Evolutionary conservation across 1,140 invertebrate genomes (phyloP).

Genomic region (Drosophila navojoa): DNA sequence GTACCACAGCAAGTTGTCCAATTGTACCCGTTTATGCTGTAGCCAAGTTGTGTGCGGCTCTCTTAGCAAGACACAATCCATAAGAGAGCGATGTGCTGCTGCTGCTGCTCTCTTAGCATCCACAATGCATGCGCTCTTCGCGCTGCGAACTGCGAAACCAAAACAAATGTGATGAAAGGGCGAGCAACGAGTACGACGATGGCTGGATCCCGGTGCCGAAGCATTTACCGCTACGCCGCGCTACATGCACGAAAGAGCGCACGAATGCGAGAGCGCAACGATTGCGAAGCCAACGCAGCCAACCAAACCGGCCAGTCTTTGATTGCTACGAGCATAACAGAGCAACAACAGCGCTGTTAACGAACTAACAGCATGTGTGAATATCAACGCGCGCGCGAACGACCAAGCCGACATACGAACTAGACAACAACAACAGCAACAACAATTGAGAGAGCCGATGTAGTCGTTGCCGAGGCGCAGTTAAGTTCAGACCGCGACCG

Average conservation of each 20-base stretch:
- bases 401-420: neutral
- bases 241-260: slow-evolving; percentile 33
- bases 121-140: slow-evolving; percentile 27
- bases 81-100: neutral
- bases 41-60: slow-evolving; percentile 11
- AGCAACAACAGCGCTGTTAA: slow-evolving; percentile 41
- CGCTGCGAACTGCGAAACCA: slow-evolving; percentile 68
- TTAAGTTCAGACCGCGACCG: slow-evolving; percentile 56
- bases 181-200: slow-evolving; percentile 1
- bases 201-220: slow-evolving; percentile 31
- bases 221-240: slow-evolving; percentile 64
- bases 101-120: slow-evolving; percentile 60
- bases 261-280: slow-evolving; percentile 26
- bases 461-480: slow-evolving; percentile 30
- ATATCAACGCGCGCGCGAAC: slow-evolving; percentile 17
- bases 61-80: slow-evolving; percentile 67
- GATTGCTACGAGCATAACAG: slow-evolving; percentile 46
- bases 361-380: slow-evolving; percentile 27
- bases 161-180: slow-evolving; percentile 78
- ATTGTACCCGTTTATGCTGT: slow-evolving; percentile 11
- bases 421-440: neutral
- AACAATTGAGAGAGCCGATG: slow-evolving; percentile 26
- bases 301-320: slow-evolving; percentile 53
- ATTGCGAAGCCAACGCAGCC: slow-evolving; percentile 40
- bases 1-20: slow-evolving; percentile 10